These are phyloP conservation scores for Centropyge bicolor DNA, from an alignment of 2,797 vertebrate genomes.

Conservation along the genomic window DNA sequence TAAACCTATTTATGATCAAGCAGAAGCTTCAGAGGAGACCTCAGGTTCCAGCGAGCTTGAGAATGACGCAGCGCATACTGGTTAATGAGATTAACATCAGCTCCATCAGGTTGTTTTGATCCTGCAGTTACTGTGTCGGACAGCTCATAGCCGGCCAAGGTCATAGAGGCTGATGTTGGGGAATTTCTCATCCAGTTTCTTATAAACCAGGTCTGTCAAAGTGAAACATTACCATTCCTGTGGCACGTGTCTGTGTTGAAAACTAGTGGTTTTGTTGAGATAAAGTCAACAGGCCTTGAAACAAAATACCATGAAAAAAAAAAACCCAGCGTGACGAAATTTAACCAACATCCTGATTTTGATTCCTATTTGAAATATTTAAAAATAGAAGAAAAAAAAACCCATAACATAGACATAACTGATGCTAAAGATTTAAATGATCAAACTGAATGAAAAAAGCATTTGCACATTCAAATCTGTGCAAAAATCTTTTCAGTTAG, in stretches of 20 bases:
- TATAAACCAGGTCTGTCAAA: conserved; percentile 4
- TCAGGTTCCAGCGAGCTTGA: background rate
- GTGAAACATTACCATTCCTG: background rate
- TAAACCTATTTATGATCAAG: background rate
- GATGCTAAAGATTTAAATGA: no score
- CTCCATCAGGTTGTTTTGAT: background rate
- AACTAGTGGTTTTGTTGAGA: background rate
- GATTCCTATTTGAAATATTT: background rate
- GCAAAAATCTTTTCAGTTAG: no score
- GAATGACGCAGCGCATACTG: background rate
- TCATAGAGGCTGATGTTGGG: rapidly evolving
- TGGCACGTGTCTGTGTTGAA: background rate
- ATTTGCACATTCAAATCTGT: no score
- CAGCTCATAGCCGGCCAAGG: background rate
- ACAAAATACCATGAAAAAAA: background rate
- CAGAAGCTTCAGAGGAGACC: background rate
- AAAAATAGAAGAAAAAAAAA: background rate
- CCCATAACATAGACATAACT: no score
- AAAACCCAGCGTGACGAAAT: conserved; percentile 30
- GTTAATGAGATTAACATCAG: background rate
- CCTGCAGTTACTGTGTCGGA: no score
- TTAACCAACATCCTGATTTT: conserved; percentile 37
- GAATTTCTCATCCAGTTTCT: conserved; percentile 1
- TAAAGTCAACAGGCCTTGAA: rapidly evolving
- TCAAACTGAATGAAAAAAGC: no score